A percentile compares a stretch with the other conserved stretches of the same genome.
These are phyloP conservation scores for Lethenteron reissneri DNA, from an alignment of 2,113 vertebrate genomes.

Conservation along the genomic window DNA sequence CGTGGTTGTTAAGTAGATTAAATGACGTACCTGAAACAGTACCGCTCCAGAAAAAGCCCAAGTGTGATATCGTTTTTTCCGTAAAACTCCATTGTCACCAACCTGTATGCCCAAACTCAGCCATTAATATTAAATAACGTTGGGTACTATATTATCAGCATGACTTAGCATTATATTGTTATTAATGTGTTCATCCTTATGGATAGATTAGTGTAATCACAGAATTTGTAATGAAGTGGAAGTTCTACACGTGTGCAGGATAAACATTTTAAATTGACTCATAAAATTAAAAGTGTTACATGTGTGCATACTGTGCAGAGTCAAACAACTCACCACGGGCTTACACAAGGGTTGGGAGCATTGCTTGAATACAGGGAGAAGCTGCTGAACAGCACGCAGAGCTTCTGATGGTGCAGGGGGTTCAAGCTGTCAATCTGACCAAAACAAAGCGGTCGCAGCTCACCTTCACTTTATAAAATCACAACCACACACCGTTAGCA, in stretches of 20 bases:
- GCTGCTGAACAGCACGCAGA: conserved; percentile 95
- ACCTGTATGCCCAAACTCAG: conserved; percentile 28
- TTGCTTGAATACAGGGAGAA: conserved; percentile 77
- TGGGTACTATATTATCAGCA: no score
- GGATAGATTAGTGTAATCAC: conserved; percentile 5
- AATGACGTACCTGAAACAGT: conserved; percentile 65
- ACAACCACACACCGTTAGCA: no score
- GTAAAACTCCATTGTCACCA: conserved; percentile 97
- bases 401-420: conserved; percentile 65
- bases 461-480: no score
- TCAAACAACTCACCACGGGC: conserved; percentile 50
- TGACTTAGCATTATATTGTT: no score
- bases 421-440: conserved; percentile 73
- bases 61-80: conserved; percentile 91
- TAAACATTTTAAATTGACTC: background rate
- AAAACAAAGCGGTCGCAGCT: conserved; percentile 10
- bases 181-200: conserved; percentile 3
- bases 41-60: conserved; percentile 82
- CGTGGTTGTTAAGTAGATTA: conserved; percentile 8
- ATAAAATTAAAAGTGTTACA: background rate
- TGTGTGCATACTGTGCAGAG: background rate
- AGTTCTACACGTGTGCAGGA: background rate
- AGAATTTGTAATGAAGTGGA: background rate
- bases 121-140: no score
- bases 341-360: conserved; percentile 85